Evolutionary conservation across 2,113 vertebrate species (phyloP).

Genomic region (Alethe diademata): DNA sequence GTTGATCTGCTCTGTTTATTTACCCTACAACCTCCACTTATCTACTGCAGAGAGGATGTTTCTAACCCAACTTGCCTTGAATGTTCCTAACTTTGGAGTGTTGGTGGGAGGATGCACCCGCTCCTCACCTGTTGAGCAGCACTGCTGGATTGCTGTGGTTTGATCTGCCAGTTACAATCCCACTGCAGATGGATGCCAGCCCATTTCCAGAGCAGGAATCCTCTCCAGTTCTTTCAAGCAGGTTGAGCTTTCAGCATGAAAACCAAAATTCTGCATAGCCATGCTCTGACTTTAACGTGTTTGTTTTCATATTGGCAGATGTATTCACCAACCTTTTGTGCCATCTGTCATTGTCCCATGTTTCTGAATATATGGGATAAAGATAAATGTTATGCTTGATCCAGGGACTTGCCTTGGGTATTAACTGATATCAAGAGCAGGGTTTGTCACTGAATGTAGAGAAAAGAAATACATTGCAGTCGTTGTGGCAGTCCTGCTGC

Average conservation of each 20-base stretch:
- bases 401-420: neutral
- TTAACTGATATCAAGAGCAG: neutral
- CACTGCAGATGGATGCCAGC: neutral
- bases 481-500: neutral
- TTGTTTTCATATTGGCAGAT: neutral
- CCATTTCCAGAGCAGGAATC: neutral
- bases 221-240: neutral
- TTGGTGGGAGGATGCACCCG: neutral
- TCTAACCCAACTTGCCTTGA: neutral
- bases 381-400: neutral
- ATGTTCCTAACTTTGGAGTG: accelerated
- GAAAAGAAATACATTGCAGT: neutral
- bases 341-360: neutral
- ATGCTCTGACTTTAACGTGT: neutral
- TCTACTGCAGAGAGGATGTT: neutral
- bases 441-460: neutral
- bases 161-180: neutral
- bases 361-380: neutral
- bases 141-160: neutral
- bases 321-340: neutral
- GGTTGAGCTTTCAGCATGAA: neutral
- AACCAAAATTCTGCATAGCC: neutral
- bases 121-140: neutral
- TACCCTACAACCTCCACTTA: neutral
- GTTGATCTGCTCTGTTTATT: neutral